These are phyloP conservation scores for Plebejus argus DNA, from an alignment of 2,888 invertebrate species.

Conservation along the genomic window DNA sequence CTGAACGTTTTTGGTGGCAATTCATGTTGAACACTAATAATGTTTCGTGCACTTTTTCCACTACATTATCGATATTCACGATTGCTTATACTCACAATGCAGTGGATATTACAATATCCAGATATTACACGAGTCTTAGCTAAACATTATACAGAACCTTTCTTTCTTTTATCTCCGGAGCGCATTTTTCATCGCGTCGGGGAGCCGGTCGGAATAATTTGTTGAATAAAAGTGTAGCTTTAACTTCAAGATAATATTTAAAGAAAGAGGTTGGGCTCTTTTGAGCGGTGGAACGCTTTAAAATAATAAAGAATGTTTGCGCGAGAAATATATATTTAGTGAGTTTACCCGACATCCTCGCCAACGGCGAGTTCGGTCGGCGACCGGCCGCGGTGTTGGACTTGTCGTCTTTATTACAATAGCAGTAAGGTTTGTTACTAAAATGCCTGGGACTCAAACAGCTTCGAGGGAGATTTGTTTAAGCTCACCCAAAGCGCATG, in stretches of 20 bases:
- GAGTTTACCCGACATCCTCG: neutral
- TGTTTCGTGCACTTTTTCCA: no score
- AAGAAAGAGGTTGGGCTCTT: neutral
- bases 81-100: no score
- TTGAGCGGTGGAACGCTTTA: neutral
- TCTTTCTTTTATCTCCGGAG: neutral
- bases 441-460: neutral
- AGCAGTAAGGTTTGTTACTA: neutral
- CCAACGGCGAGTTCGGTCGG: neutral
- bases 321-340: neutral
- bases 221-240: neutral
- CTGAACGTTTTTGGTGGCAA: no score
- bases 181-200: neutral
- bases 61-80: no score
- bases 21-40: no score
- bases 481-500: neutral
- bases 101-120: no score
- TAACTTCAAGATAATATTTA: neutral
- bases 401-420: neutral
- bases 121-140: neutral
- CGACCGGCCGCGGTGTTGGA: neutral
- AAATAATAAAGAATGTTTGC: neutral
- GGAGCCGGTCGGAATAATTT: neutral
- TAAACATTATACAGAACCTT: neutral
- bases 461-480: neutral